Base-by-base conservation (phyloP, 2,113 vertebrate genomes). In the Platanista minor region DNA sequence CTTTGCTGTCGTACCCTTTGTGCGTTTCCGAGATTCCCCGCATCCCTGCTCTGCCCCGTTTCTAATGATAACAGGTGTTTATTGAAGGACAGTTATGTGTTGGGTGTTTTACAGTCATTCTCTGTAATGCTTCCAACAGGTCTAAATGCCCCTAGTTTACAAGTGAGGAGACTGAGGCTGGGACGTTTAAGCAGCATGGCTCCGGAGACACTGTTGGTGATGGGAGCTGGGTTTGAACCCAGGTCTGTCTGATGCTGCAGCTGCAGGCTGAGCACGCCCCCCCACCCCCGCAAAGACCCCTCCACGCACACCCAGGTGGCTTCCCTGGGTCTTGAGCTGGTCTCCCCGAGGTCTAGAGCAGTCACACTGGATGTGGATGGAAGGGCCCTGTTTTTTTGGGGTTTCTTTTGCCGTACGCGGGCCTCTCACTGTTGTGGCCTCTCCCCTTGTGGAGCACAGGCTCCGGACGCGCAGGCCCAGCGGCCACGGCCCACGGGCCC, bases 81-180 rank as follows among this genome's bases (percentile, higher is more conserved):
- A 6, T 17, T 1, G 17, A 59, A n/a, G 49, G n/a, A 41, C 57
- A 9, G 0, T 2, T 41, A 6, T 0, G 1, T 12, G 66, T 21
- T 14, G 2, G 5, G 59, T 39, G 18, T 67, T n/a, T 80, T 27
- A 1, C 8, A 49, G 71, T 29, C 52, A 0, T n/a, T 36, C 54
- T 49, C 36, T 33, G 5, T 52, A 33, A 3, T 33, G 57, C 46
- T 11, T 21, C 46, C 67, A 33, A 8, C 54, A 52, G 21, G 23
- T n/a, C 36, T 6, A 11, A 15, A 6, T 20, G 59, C 36, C 36
- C 71, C 43, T 49, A 3, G 3, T 6, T 17, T 4, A 36, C 15
- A 39, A 25, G 6, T 0, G 4, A 21, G 52, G 52, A 64, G 23
- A 14, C 69, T 0, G 43, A 59, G 75, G 49, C 27, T 10, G 72